These are phyloP conservation scores for Agelastica alni DNA, from an alignment of 2,888 invertebrate genomes.

Conservation along the genomic window DNA sequence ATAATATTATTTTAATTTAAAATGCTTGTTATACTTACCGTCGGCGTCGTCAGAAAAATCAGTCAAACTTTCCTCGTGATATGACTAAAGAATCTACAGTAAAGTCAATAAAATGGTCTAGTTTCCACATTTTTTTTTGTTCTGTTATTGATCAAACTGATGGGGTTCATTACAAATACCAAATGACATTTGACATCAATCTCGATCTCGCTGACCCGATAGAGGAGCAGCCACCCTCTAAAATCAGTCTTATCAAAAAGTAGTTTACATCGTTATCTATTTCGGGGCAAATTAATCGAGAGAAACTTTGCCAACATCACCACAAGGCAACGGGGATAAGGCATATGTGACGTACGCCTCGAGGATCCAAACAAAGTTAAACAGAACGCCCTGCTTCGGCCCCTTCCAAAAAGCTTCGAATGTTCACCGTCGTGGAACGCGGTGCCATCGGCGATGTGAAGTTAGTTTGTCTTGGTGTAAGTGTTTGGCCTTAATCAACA, in stretches of 20 bases:
- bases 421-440: neutral
- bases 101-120: too few species aligned
- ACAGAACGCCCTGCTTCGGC: neutral
- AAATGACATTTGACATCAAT: too few species aligned
- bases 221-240: too few species aligned
- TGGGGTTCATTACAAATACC: too few species aligned
- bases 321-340: neutral
- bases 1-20: too few species aligned
- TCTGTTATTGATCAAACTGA: too few species aligned
- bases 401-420: neutral
- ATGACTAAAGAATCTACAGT: too few species aligned
- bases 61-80: too few species aligned
- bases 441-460: neutral
- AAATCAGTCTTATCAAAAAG: neutral
- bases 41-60: too few species aligned
- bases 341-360: neutral
- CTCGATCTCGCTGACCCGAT: too few species aligned
- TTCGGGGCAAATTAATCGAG: neutral
- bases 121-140: too few species aligned
- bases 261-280: neutral
- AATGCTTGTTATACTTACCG: too few species aligned
- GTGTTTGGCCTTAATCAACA: neutral
- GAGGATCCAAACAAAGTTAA: slow-evolving; percentile 1
- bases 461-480: neutral
- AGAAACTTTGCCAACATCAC: neutral